Conservation (phyloP, 2,888 invertebrate species). For the Caenorhabditis sinica region DNA sequence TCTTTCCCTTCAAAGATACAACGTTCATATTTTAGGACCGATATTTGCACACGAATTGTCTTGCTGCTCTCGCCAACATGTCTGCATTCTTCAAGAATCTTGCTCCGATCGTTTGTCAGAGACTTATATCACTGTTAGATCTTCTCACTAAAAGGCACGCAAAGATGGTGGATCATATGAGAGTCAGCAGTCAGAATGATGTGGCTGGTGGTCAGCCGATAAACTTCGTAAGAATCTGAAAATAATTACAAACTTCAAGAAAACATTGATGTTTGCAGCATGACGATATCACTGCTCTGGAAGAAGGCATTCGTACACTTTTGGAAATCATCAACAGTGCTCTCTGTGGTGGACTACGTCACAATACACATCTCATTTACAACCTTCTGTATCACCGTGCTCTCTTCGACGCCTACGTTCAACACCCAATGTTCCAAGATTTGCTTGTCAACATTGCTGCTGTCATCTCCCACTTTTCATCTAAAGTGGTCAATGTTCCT, state of each 20-base stretch:
- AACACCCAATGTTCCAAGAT: conserved; percentile 91
- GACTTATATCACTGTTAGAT: conserved; percentile 87
- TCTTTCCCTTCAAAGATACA: background rate
- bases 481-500: conserved; percentile 71
- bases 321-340: conserved; percentile 97
- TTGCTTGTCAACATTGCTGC: conserved; percentile 73
- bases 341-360: conserved; percentile 86
- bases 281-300: conserved; percentile 93
- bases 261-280: conserved; percentile 86
- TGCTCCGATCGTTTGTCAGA: conserved; percentile 96
- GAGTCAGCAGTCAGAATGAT: conserved; percentile 68
- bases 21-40: conserved; percentile 79
- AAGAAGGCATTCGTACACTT: conserved; percentile 97
- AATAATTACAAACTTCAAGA: background rate
- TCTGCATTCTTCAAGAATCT: conserved; percentile 93
- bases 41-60: conserved; percentile 97
- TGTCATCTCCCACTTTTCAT: conserved; percentile 74
- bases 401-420: conserved; percentile 92
- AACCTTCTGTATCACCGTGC: conserved; percentile 94
- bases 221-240: conserved; percentile 62
- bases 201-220: conserved; percentile 53
- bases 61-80: conserved; percentile 99
- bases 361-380: conserved; percentile 95
- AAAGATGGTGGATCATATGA: conserved; percentile 81
- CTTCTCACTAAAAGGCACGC: conserved; percentile 87